Percentiles rank a stretch among this genome's conserved stretches.
Conservation (phyloP, 2,797 vertebrate species). For the Amblyopsis hoosieri region DNA sequence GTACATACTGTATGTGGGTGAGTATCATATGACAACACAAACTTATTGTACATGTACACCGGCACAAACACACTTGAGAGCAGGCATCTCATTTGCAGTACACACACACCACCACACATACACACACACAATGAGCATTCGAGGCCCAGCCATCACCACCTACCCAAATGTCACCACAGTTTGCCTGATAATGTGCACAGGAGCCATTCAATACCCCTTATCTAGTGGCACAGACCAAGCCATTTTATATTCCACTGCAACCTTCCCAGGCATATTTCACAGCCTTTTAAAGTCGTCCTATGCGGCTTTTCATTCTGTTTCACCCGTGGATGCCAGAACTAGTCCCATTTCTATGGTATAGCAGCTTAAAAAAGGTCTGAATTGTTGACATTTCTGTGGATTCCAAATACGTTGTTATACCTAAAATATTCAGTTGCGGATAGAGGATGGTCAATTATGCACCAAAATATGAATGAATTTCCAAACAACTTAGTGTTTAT, state of each 20-base stretch:
- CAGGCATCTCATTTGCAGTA: slow-evolving; percentile 44
- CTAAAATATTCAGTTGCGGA: background rate
- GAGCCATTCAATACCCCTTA: slow-evolving; percentile 33
- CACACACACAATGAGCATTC: background rate
- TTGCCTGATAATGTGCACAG: slow-evolving; percentile 33
- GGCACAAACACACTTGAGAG: slow-evolving; percentile 3
- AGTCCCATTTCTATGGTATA: background rate
- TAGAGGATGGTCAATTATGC: too few species aligned
- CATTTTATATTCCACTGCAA: slow-evolving; percentile 27
- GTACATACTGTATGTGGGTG: background rate
- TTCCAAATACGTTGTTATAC: background rate
- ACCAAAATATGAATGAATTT: too few species aligned
- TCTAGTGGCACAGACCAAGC: slow-evolving; percentile 39
- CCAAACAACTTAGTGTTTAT: too few species aligned
- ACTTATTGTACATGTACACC: slow-evolving; percentile 1
- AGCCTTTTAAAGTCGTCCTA: slow-evolving; percentile 4
- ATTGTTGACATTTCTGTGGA: background rate
- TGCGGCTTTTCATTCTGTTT: slow-evolving; percentile 6
- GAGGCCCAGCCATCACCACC: slow-evolving; percentile 29
- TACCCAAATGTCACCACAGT: slow-evolving; percentile 46
- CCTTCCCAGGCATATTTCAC: slow-evolving; percentile 29
- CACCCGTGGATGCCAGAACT: background rate
- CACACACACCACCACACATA: slow-evolving; percentile 31
- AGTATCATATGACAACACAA: background rate
- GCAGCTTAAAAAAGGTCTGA: background rate